Evolutionary conservation across 2,888 invertebrate genomes (phyloP).

Genomic region (Eupeodes latifasciatus): DNA sequence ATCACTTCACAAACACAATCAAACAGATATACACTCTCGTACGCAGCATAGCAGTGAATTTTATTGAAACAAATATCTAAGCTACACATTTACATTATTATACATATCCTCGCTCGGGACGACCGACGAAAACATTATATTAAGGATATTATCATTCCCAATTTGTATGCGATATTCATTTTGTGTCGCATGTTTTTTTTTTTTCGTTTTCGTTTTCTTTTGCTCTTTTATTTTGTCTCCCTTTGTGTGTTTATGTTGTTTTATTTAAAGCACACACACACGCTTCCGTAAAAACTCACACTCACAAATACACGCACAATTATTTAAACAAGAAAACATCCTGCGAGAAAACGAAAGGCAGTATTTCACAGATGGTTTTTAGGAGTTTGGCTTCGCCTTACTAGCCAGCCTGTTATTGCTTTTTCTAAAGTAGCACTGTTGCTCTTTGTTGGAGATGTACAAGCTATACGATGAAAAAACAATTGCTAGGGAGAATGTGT

Average conservation of each 20-base stretch:
- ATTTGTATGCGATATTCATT: conserved; percentile 65
- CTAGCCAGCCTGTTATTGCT: conserved; percentile 58
- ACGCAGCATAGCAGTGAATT: conserved; percentile 25
- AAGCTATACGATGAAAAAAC: background rate
- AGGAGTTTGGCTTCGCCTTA: conserved; percentile 40
- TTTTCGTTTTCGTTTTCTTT: conserved; percentile 16
- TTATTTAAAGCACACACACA: conserved; percentile 23
- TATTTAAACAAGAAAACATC: background rate
- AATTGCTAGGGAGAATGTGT: background rate
- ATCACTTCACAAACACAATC: conserved; percentile 11
- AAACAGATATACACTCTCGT: background rate
- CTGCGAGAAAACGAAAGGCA: conserved; percentile 23
- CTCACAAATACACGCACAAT: background rate
- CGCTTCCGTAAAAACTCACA: background rate
- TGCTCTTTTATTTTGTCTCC: conserved; percentile 11
- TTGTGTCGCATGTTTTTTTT: conserved; percentile 47
- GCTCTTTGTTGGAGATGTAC: conserved; percentile 52
- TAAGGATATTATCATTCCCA: conserved; percentile 66
- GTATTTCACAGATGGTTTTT: conserved; percentile 61
- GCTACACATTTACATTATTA: conserved; percentile 48
- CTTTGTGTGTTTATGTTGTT: conserved; percentile 42
- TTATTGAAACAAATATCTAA: conserved; percentile 55
- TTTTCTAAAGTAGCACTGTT: conserved; percentile 65
- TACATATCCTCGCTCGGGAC: conserved; percentile 44
- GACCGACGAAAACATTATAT: conserved; percentile 64